phyloP scores from a whole-genome alignment of 2,797 vertebrate genomes.

The Myotis daubentonii region DNA sequence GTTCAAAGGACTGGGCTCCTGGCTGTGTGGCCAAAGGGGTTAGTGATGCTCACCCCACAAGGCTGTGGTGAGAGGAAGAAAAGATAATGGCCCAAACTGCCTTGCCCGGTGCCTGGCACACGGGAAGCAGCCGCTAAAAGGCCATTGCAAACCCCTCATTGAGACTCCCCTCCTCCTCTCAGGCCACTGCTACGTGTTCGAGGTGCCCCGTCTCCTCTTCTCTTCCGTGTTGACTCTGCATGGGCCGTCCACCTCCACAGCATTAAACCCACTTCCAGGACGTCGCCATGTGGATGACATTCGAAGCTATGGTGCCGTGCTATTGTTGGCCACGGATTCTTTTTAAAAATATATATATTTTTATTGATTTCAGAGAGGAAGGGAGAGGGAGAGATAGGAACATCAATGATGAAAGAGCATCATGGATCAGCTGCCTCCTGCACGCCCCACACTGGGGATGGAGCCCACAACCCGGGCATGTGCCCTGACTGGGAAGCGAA shows the following conservation, averaged over 20 bases:
- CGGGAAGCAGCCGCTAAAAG: background rate
- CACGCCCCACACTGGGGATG: too few species aligned
- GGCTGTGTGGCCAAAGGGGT: background rate
- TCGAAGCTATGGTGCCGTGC: background rate
- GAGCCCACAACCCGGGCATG: too few species aligned
- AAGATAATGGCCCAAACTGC: background rate
- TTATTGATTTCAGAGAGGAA: too few species aligned
- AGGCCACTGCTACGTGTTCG: background rate
- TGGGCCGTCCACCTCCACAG: background rate
- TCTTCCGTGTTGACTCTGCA: rapidly evolving
- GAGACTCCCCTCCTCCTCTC: background rate
- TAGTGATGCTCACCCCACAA: background rate
- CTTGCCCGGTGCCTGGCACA: background rate
- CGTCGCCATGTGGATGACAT: rapidly evolving
- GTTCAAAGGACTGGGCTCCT: background rate
- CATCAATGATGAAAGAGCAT: too few species aligned
- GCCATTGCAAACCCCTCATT: background rate
- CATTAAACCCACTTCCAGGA: rapidly evolving
- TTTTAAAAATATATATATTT: too few species aligned
- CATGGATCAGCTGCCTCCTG: too few species aligned
- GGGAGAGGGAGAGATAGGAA: too few species aligned
- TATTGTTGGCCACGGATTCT: background rate
- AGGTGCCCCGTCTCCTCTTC: rapidly evolving
- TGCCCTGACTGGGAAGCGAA: too few species aligned
- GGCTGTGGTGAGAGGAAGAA: background rate